These are phyloP conservation scores for Perithous albicinctus DNA, from an alignment of 2,888 invertebrate species.

Conservation along the genomic window DNA sequence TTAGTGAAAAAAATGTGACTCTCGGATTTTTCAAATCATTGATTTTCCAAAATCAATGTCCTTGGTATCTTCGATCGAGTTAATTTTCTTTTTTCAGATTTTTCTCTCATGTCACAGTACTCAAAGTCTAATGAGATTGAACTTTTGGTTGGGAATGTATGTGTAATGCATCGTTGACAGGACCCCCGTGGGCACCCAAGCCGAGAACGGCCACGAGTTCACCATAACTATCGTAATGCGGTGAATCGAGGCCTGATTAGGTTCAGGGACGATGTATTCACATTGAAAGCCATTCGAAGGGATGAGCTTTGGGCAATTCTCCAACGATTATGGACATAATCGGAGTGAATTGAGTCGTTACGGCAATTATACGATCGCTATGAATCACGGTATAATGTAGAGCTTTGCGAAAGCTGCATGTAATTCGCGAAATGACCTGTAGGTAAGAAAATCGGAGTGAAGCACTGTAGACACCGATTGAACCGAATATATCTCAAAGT, in stretches of 20 bases:
- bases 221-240: conserved; percentile 9
- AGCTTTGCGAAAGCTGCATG: neutral
- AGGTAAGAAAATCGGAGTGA: neutral
- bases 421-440: neutral
- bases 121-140: no score
- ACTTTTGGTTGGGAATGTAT: no score
- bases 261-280: conserved; percentile 15
- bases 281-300: conserved; percentile 5
- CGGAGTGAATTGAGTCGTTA: conserved; percentile 15
- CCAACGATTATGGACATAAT: conserved; percentile 44
- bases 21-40: no score
- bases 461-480: no score
- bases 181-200: conserved; percentile 26
- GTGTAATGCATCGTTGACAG: no score
- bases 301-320: conserved; percentile 33
- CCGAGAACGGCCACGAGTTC: neutral
- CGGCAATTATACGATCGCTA: conserved; percentile 20
- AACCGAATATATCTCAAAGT: neutral
- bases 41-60: no score
- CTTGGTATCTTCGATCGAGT: no score
- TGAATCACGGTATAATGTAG: neutral
- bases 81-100: no score
- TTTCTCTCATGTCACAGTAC: no score
- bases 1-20: no score
- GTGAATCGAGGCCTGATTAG: conserved; percentile 48